Conservation (phyloP, 2,113 vertebrate species). For the Rhea pennata region DNA sequence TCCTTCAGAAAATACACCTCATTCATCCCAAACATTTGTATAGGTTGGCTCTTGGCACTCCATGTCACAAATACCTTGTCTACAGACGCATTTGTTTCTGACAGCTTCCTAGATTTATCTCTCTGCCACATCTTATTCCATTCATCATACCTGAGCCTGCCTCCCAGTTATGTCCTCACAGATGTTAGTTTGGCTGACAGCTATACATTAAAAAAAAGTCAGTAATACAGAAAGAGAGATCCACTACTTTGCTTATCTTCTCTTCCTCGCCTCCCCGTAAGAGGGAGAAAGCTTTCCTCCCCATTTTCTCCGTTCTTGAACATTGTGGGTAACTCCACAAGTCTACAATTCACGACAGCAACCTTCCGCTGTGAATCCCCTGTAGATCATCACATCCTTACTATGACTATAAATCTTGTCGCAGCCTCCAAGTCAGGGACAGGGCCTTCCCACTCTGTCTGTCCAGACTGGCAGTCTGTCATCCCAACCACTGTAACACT, state of each 20-base stretch:
- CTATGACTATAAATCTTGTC: not conserved
- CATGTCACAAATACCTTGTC: not conserved
- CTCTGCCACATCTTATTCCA: not conserved
- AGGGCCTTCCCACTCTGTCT: not conserved
- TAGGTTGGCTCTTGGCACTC: not conserved
- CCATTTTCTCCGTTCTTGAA: not conserved
- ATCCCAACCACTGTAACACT: not conserved
- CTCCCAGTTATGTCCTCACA: not conserved
- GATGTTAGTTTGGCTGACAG: no score
- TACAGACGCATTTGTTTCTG: not conserved
- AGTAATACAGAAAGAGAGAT: not conserved
- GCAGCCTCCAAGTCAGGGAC: not conserved
- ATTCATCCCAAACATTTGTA: not conserved
- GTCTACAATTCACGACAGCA: not conserved
- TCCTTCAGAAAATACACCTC: not conserved
- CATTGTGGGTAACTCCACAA: not conserved
- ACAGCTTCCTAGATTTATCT: not conserved
- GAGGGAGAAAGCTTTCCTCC: not conserved
- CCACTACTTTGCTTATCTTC: not conserved
- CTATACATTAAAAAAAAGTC: no score
- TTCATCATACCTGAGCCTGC: not conserved
- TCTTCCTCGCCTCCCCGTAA: not conserved
- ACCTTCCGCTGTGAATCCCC: not conserved
- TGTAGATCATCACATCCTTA: not conserved
- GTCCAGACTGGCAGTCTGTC: not conserved